Base-by-base conservation (phyloP, 2,113 vertebrate species). In the Hipposideros armiger region DNA sequence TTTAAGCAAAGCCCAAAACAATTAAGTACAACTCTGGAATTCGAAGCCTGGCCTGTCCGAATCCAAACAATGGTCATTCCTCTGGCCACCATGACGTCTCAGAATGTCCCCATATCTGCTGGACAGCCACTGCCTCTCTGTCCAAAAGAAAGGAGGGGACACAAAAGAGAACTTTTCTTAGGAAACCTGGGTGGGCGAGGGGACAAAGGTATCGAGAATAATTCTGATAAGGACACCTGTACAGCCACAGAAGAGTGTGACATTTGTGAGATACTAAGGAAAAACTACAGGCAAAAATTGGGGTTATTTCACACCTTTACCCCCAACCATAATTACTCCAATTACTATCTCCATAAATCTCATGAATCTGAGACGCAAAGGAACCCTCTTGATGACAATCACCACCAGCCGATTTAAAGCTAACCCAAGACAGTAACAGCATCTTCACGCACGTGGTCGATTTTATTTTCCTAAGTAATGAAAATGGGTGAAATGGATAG, bases 251-350 rank as follows among this genome's bases (percentile, higher is more conserved):
- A 7, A 30, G 19, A 70, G 3, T 30, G 47, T 17, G 11, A 90
- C 93, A 77, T 5, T 62, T 58, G 15, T 81, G 67, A 86, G 11
- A 72, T n/a, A 20, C 67, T 90, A 19, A 26, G 20, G 42, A 77
- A 89, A 74, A 60, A 88, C 7, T 20, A 69, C 24, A 78, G 58
- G 32, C 17, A 80, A 86, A 95, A 87, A 42, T 62, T 47, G 47
- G 47, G 47, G 17, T 54, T 22, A 81, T 80, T 81, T 84, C n/a
- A 84, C 45, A 92, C 26, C 14, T 93, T 80, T n/a, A 42, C 17
- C 36, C n/a, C 14, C 10, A 56, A 22, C 7, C 4, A 7, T 40
- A 76, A 82, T 58, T 40, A 74, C 7, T 77, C 66, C 28, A 76
- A 56, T 40, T 32, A 1, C 36, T 11, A 6, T 91, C 56, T 56